Evolutionary conservation across 2,888 invertebrate species (phyloP).

Genomic region (Plemyria rubiginata): DNA sequence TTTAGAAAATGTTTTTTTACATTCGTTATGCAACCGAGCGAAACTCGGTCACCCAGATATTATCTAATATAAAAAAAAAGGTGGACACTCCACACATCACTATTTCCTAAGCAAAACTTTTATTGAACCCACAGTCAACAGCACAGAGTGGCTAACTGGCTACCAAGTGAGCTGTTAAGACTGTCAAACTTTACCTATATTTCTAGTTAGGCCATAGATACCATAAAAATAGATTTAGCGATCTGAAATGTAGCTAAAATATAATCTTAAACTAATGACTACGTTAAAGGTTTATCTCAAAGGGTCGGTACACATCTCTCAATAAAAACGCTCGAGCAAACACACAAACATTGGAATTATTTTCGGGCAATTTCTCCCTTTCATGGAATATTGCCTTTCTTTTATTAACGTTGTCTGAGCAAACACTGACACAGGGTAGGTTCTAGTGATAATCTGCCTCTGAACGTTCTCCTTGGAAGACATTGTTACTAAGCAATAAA

Average conservation of each 20-base stretch:
- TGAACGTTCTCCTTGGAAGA: not conserved
- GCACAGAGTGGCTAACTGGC: no score
- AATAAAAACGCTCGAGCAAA: constrained; percentile 32
- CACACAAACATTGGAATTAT: constrained; percentile 37
- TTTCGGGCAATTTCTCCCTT: constrained; percentile 29
- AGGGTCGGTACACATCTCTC: constrained; percentile 12
- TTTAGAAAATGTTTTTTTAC: no score
- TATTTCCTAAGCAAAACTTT: no score
- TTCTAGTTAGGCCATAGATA: not conserved
- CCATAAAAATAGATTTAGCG: not conserved
- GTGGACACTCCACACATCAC: no score
- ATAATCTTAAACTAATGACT: constrained; percentile 8
- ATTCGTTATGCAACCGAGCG: no score
- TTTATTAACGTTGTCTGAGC: constrained; percentile 24
- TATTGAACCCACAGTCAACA: no score
- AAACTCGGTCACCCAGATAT: no score
- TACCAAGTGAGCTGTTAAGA: no score
- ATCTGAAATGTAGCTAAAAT: constrained; percentile 12
- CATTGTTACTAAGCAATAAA: not conserved
- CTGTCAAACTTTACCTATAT: no score
- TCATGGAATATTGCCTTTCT: constrained; percentile 27
- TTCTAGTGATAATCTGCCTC: not conserved
- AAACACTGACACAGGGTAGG: constrained; percentile 1
- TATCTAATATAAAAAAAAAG: no score
- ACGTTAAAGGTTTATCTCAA: constrained; percentile 7